Base-by-base conservation (phyloP, 2,888 invertebrate species). In the Agriopis aurantiaria region DNA sequence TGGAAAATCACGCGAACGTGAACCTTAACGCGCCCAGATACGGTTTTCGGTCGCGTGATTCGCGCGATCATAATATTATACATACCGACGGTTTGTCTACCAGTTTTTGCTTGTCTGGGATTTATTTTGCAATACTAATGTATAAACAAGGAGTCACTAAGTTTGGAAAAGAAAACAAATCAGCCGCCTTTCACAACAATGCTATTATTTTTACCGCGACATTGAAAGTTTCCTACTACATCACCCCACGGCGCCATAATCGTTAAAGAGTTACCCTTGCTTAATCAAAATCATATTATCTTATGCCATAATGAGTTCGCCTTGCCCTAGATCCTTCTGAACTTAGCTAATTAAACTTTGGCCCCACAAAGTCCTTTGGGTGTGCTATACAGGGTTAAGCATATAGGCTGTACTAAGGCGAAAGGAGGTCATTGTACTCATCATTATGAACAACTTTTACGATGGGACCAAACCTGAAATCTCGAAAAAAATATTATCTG, bases 311-410 rank as follows among this genome's bases (percentile, higher is more conserved):
- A 75, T 73, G 73, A 75, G 73, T 67, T 68, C 46, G 40, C 48
- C 55, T 66, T 61, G 65, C 62, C 68, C 69, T 68, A 69, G 71
- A 75, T 69, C 68, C 71, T 43, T 62, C 72, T 73, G 76, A 85
- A 85, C 82, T 86, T 83, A 79, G 72, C 82, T 85, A 85, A 87
- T 87, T 87, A 84, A 87, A 87, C 82, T 87, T 85, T 71, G 72
- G 67, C 60, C 76, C 75, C 70, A 74, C 76, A 72, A 71, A 55
- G 74, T 81, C 82, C 81, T 78, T 63, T 40, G 80, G 78, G 79
- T 56, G 66, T 56, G 68, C 46, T 74, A 61, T 74, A 60, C 62
- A 70, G 17, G 17, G 17, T 23, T 23, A 1, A 0, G 17, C 17
- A 23, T 23, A 23, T 23, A 23, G 17, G 2, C 17, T 23, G 17